phyloP scores from a whole-genome alignment of 2,797 vertebrate genomes.

The Gymnodraco acuticeps region DNA sequence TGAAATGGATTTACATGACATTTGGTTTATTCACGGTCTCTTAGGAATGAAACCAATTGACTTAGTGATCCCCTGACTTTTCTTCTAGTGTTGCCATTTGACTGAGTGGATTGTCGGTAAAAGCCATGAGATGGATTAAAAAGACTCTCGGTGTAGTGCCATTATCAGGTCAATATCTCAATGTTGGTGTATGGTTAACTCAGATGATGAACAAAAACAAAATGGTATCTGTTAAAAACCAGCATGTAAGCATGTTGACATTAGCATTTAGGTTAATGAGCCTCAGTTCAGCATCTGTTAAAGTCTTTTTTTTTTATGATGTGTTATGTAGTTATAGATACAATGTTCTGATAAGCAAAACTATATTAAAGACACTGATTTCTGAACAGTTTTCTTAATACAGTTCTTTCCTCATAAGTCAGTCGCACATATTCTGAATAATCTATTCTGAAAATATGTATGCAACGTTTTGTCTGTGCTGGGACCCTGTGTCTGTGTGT shows the following conservation, averaged over 20 bases:
- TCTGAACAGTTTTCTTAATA: background rate
- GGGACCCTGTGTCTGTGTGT: conserved; percentile 6
- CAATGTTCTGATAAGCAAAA: background rate
- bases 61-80: background rate
- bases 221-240: too few species aligned
- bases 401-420: background rate
- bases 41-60: background rate
- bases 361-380: background rate
- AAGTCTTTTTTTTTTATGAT: background rate
- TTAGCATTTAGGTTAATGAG: too few species aligned
- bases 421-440: too few species aligned
- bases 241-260: too few species aligned
- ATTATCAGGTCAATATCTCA: background rate
- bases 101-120: background rate
- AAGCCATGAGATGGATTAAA: background rate
- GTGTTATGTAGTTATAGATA: background rate
- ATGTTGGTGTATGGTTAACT: too few species aligned
- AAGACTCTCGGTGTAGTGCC: background rate
- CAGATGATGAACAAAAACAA: too few species aligned
- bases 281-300: background rate
- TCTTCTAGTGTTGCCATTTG: background rate
- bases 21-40: background rate
- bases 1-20: background rate
- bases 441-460: background rate
- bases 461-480: conserved; percentile 7